Evolutionary conservation across 2,888 invertebrate species (phyloP).

Genomic region (Ferrisia virgata): DNA sequence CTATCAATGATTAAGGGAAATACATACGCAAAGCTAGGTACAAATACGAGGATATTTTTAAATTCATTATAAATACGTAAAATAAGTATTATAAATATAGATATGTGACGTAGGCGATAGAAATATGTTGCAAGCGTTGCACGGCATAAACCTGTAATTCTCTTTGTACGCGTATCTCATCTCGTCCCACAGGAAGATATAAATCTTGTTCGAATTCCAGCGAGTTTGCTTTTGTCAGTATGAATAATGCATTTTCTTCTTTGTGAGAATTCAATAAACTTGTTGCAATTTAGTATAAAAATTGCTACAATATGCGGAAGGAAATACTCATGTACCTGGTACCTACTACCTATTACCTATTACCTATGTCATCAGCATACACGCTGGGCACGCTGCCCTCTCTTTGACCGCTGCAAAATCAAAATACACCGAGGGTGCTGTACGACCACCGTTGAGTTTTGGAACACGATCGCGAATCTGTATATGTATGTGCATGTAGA

Average conservation of each 20-base stretch:
- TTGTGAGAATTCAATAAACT: conserved; percentile 32
- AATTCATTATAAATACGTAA: conserved; percentile 14
- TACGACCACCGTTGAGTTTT: background rate
- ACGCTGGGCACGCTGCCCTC: background rate
- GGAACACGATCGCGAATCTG: background rate
- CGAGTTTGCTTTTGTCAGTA: conserved; percentile 20
- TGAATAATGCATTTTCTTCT: conserved; percentile 30
- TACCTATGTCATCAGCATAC: too few species aligned
- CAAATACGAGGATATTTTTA: background rate
- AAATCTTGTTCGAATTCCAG: conserved; percentile 27
- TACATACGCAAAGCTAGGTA: background rate
- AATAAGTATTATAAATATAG: background rate
- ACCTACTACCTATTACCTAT: too few species aligned
- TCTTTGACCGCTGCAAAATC: background rate
- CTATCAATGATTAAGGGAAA: too few species aligned
- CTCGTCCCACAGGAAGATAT: conserved; percentile 31
- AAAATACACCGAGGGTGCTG: background rate
- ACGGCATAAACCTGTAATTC: conserved; percentile 29
- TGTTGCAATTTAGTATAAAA: conserved; percentile 27
- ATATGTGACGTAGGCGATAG: conserved; percentile 1
- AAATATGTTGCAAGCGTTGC: conserved; percentile 4
- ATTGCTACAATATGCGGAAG: conserved; percentile 15
- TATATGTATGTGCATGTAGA: background rate
- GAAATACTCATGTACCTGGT: background rate
- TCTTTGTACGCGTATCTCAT: conserved; percentile 20